phyloP scores from a whole-genome alignment of 2,113 vertebrate species.

The Lepidothrix coronata region DNA sequence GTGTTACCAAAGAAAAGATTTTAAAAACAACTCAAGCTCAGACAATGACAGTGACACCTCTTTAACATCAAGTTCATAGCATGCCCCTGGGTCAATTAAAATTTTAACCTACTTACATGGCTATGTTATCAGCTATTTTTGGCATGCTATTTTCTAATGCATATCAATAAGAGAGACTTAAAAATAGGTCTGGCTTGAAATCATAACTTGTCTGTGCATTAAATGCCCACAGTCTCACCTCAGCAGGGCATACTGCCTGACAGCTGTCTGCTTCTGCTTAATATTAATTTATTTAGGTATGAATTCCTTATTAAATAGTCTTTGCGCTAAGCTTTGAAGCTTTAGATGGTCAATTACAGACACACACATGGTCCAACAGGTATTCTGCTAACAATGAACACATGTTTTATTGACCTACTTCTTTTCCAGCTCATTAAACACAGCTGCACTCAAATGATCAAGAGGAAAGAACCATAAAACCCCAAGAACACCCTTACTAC shows the following conservation, averaged over 20 bases:
- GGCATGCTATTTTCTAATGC: not conserved
- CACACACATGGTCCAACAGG: slow-evolving; percentile 32
- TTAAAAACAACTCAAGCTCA: not conserved
- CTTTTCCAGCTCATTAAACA: slow-evolving; percentile 65
- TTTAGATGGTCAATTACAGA: slow-evolving; percentile 49
- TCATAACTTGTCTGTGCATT: not conserved
- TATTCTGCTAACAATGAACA: slow-evolving; percentile 57
- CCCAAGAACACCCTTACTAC: slow-evolving; percentile 11
- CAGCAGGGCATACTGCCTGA: not conserved
- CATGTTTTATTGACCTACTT: slow-evolving; percentile 67
- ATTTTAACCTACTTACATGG: not conserved
- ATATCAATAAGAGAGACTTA: not conserved
- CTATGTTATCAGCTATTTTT: not conserved
- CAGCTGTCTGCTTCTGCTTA: slow-evolving; percentile 22
- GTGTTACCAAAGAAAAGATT: not conserved
- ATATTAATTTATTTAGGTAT: slow-evolving; percentile 44
- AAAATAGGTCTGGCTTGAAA: slow-evolving; percentile 25
- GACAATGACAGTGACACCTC: not conserved
- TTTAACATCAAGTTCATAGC: not conserved
- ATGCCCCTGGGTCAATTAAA: not conserved
- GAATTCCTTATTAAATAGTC: slow-evolving; percentile 41
- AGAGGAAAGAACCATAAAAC: slow-evolving; percentile 49
- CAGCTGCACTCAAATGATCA: slow-evolving; percentile 60
- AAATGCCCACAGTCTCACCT: slow-evolving; percentile 12
- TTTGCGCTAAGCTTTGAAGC: slow-evolving; percentile 61